Evolutionary conservation across 2,797 vertebrate genomes (phyloP).

Genomic region (Aldrovandia affinis): DNA sequence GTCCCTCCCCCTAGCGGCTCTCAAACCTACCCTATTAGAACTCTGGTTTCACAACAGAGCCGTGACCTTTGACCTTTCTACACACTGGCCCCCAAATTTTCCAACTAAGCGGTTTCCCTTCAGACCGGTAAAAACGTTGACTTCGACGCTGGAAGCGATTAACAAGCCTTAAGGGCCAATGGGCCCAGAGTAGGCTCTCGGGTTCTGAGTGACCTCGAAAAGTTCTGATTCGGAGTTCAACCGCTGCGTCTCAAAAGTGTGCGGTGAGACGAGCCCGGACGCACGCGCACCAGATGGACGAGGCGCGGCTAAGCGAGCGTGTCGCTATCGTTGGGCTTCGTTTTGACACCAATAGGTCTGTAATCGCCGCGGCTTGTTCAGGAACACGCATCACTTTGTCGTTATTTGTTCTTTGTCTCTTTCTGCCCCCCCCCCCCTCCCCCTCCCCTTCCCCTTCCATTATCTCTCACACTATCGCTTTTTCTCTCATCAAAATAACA

Average conservation of each 20-base stretch:
- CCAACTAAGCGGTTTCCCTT: neutral
- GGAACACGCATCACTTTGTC: slow-evolving; percentile 42
- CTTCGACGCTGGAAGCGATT: neutral
- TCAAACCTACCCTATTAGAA: neutral
- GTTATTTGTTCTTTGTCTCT: slow-evolving; percentile 54
- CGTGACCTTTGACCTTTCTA: slow-evolving; percentile 3
- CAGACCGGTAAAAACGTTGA: neutral
- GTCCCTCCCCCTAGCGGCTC: neutral
- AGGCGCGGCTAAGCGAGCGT: slow-evolving; percentile 42
- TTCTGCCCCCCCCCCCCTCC: neutral
- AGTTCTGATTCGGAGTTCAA: slow-evolving; percentile 21
- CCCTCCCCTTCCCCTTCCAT: neutral
- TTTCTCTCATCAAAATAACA: slow-evolving; percentile 76
- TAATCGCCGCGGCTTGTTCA: slow-evolving; percentile 15
- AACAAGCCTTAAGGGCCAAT: neutral
- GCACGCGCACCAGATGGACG: slow-evolving; percentile 51
- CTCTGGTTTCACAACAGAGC: neutral
- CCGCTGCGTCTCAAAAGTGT: slow-evolving; percentile 25
- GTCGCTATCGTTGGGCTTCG: slow-evolving; percentile 40
- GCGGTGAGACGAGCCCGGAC: slow-evolving; percentile 41
- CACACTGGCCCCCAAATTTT: neutral
- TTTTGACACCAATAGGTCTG: slow-evolving; percentile 29
- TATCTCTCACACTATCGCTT: slow-evolving; percentile 50
- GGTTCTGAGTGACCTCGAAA: slow-evolving; percentile 1
- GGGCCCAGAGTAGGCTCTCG: slow-evolving; percentile 16